These are phyloP conservation scores for Coleophora flavipennella DNA, from an alignment of 2,888 invertebrate genomes.

Conservation along the genomic window DNA sequence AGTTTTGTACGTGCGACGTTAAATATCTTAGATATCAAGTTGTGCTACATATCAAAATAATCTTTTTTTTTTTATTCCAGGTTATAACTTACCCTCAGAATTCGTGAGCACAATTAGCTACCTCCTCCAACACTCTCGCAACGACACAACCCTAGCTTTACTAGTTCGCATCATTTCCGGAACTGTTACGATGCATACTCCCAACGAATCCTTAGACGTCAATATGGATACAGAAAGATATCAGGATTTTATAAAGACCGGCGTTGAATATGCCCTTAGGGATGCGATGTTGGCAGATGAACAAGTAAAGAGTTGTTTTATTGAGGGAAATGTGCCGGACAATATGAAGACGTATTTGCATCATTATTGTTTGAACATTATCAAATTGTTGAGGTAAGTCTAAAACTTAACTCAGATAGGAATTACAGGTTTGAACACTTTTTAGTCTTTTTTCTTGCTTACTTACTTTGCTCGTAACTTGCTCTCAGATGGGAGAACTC, in stretches of 20 bases:
- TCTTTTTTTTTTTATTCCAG: conserved; percentile 38
- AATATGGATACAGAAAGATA: conserved; percentile 50
- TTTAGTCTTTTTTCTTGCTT: too few species aligned
- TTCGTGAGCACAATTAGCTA: conserved; percentile 75
- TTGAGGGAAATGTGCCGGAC: conserved; percentile 30
- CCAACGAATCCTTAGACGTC: conserved; percentile 44
- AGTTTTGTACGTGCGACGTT: too few species aligned
- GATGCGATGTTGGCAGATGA: conserved; percentile 50
- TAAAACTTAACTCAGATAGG: too few species aligned
- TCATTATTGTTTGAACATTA: conserved; percentile 52
- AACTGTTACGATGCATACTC: conserved; percentile 65
- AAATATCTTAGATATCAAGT: too few species aligned
- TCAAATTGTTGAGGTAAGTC: conserved; percentile 48
- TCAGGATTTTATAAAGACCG: conserved; percentile 46
- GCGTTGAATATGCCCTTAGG: conserved; percentile 54
- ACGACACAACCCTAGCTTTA: conserved; percentile 73
- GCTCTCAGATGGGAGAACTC: conserved; percentile 76
- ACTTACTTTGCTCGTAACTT: neutral
- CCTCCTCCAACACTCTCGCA: conserved; percentile 73
- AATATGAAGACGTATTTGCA: conserved; percentile 62
- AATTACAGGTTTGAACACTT: too few species aligned
- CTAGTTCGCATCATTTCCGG: conserved; percentile 75
- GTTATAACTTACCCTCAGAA: conserved; percentile 74
- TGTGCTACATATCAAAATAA: too few species aligned
- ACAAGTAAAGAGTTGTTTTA: conserved; percentile 47